Conservation (phyloP, 2,797 vertebrate genomes). For the Diglossa cyanea region DNA sequence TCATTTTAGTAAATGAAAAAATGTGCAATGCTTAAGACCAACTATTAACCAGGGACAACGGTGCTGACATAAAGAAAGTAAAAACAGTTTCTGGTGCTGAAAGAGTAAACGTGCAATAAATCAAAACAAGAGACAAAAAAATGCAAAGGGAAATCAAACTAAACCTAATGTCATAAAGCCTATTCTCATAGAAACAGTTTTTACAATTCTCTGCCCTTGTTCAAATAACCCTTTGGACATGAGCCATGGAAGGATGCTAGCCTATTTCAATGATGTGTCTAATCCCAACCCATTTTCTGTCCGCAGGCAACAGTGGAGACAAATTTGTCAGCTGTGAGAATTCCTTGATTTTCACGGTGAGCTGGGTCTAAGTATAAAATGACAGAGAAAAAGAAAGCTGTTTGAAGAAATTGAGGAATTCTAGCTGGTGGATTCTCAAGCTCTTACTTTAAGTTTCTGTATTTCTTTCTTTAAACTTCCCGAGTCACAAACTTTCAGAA, state of each 20-base stretch:
- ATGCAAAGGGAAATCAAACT: not conserved
- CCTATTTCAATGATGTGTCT: not conserved
- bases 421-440: not conserved
- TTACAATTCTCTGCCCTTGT: not conserved
- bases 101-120: not conserved
- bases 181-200: not conserved
- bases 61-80: not conserved
- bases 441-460: not conserved
- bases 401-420: not conserved
- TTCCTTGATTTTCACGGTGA: not conserved
- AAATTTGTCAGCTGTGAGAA: not conserved
- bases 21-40: not conserved
- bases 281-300: not conserved
- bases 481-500: not conserved
- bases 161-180: not conserved
- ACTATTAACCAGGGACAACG: not conserved
- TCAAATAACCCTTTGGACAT: not conserved
- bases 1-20: not conserved
- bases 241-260: not conserved
- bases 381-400: not conserved
- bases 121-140: not conserved
- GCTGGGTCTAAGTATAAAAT: not conserved
- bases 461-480: not conserved
- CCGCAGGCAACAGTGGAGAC: not conserved
- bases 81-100: not conserved